These are phyloP conservation scores for Ferdinandea cuprea DNA, from an alignment of 2,888 invertebrate genomes.

Conservation along the genomic window DNA sequence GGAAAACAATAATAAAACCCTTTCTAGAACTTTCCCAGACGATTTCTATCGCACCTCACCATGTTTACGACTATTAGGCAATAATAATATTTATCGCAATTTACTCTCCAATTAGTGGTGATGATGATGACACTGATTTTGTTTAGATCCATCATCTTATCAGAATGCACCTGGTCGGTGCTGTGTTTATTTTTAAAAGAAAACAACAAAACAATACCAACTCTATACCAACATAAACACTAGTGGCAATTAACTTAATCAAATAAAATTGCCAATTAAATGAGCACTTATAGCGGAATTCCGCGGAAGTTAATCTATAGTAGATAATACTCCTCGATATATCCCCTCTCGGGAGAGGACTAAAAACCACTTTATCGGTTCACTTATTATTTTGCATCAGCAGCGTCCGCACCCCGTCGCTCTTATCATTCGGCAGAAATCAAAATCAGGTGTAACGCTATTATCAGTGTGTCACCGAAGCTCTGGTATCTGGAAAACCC, in stretches of 20 bases:
- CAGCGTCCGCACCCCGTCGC: background rate
- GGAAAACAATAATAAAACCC: background rate
- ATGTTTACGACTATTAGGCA: background rate
- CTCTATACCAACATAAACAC: too few species aligned
- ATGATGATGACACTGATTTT: background rate
- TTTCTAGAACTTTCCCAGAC: background rate
- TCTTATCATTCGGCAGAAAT: conserved; percentile 27
- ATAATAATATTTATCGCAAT: too few species aligned
- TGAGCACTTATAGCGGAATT: conserved; percentile 30
- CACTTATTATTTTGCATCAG: background rate
- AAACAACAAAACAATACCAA: background rate
- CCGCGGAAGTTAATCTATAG: conserved; percentile 38
- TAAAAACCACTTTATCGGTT: conserved; percentile 21
- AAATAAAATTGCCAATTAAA: conserved; percentile 4
- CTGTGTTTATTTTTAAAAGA: background rate
- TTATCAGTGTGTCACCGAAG: conserved; percentile 54
- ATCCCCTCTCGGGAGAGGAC: background rate
- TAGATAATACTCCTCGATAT: background rate
- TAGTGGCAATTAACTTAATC: conserved; percentile 29
- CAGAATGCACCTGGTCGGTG: background rate
- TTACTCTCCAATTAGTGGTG: background rate
- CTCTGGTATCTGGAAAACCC: conserved; percentile 49
- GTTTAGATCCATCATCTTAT: background rate
- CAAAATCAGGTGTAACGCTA: conserved; percentile 32
- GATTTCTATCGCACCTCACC: too few species aligned